phyloP scores from a whole-genome alignment of 1,140 invertebrate genomes.

The Batillaria attramentaria region DNA sequence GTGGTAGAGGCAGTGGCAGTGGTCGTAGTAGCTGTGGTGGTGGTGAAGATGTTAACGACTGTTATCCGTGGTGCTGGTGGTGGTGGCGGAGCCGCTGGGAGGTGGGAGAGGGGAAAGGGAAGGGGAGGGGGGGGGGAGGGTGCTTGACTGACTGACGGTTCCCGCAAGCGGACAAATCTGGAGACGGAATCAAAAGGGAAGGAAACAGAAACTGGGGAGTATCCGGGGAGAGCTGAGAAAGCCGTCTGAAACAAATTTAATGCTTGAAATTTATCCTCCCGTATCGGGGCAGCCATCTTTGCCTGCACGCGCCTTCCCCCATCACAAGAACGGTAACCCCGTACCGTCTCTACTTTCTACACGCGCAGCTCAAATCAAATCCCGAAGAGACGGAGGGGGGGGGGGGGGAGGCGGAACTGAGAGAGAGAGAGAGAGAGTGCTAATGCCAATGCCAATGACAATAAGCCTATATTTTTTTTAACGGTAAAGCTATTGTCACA shows the following conservation, averaged over 20 bases:
- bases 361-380: constrained; percentile 27
- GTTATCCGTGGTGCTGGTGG: background rate
- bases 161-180: background rate
- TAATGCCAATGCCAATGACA: no score
- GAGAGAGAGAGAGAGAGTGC: constrained; percentile 1
- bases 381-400: constrained; percentile 15
- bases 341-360: background rate
- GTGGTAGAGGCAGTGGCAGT: background rate
- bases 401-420: constrained; percentile 15
- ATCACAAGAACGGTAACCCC: background rate
- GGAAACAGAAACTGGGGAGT: background rate
- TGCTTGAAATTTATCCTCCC: constrained; percentile 32
- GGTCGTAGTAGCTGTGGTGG: background rate
- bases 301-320: constrained; percentile 27
- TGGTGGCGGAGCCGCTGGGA: background rate
- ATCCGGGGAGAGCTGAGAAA: background rate
- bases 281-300: constrained; percentile 24
- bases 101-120: no score
- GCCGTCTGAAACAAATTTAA: constrained; percentile 33
- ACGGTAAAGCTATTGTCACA: no score
- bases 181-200: background rate
- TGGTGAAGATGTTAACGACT: no score
- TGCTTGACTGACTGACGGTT: background rate
- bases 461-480: no score
- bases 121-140: background rate